These are phyloP conservation scores for Folsomia candida DNA, from an alignment of 2,888 invertebrate genomes.

Conservation along the genomic window DNA sequence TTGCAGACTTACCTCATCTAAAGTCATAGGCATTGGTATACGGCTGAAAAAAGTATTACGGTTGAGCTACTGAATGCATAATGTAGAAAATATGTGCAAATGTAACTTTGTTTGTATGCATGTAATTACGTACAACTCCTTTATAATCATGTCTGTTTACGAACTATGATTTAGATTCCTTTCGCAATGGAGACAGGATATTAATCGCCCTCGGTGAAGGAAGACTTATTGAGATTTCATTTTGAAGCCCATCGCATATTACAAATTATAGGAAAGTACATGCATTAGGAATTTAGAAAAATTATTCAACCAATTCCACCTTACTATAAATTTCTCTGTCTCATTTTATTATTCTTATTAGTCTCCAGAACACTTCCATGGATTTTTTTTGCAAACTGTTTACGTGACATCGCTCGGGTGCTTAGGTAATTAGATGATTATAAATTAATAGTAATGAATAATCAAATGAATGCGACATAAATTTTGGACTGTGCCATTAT, in stretches of 20 bases:
- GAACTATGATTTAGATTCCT: neutral
- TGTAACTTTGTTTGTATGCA: neutral
- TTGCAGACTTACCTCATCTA: constrained; percentile 75
- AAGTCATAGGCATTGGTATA: constrained; percentile 89
- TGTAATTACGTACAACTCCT: constrained; percentile 27
- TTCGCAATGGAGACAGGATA: constrained; percentile 1
- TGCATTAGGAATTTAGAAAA: neutral
- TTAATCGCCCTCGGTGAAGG: too few relatives aligned
- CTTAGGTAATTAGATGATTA: too few relatives aligned
- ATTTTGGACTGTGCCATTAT: too few relatives aligned
- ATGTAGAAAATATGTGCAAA: neutral
- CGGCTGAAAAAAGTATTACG: constrained; percentile 70
- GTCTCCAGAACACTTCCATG: too few relatives aligned
- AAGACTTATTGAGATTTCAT: neutral
- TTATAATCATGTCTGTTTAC: constrained; percentile 23
- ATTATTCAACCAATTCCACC: neutral
- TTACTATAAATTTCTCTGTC: neutral
- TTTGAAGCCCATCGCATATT: too few relatives aligned
- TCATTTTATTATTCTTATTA: too few relatives aligned
- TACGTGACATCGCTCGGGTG: too few relatives aligned
- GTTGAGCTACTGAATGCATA: neutral
- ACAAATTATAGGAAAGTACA: neutral
- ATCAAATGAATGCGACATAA: too few relatives aligned
- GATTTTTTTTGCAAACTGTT: too few relatives aligned
- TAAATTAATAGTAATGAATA: too few relatives aligned